A percentile compares a stretch with the other conserved stretches of the same genome.
These are phyloP conservation scores for Acleris literana DNA, from an alignment of 2,888 invertebrate species.

Conservation along the genomic window DNA sequence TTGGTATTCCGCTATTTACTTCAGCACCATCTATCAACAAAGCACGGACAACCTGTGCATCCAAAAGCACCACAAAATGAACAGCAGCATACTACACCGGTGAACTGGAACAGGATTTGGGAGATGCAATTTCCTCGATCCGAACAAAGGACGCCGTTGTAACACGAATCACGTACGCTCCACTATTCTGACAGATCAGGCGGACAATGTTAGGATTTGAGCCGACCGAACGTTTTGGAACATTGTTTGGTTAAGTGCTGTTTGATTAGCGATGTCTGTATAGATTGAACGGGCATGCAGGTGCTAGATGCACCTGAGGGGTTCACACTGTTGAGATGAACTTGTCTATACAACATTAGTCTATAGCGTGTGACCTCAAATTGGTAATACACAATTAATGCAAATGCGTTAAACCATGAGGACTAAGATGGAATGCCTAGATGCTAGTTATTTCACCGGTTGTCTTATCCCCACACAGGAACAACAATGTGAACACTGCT, in stretches of 20 bases:
- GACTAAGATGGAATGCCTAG: too few relatives aligned
- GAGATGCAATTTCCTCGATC: slow-evolving; percentile 71
- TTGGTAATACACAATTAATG: too few relatives aligned
- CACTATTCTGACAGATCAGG: slow-evolving; percentile 52
- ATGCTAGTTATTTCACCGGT: too few relatives aligned
- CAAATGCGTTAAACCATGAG: too few relatives aligned
- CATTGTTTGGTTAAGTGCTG: slow-evolving; percentile 36
- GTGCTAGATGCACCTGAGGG: background rate
- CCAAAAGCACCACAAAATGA: slow-evolving; percentile 47
- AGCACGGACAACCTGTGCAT: slow-evolving; percentile 5
- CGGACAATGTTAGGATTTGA: slow-evolving; percentile 33
- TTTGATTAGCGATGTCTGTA: slow-evolving; percentile 26
- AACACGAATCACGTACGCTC: slow-evolving; percentile 59
- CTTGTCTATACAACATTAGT: too few relatives aligned
- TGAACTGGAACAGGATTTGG: slow-evolving; percentile 62
- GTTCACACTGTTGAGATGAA: background rate
- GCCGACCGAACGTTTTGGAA: slow-evolving; percentile 25
- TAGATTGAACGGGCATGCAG: background rate
- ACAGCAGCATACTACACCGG: slow-evolving; percentile 48
- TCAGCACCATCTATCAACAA: slow-evolving; percentile 4
- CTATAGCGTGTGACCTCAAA: too few relatives aligned
- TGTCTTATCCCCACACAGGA: too few relatives aligned
- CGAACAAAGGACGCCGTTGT: slow-evolving; percentile 57
- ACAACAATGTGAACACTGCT: too few relatives aligned
- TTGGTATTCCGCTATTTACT: background rate